Evolutionary conservation across 1,140 invertebrate genomes (phyloP).

Genomic region (Archivesica marissinica): DNA sequence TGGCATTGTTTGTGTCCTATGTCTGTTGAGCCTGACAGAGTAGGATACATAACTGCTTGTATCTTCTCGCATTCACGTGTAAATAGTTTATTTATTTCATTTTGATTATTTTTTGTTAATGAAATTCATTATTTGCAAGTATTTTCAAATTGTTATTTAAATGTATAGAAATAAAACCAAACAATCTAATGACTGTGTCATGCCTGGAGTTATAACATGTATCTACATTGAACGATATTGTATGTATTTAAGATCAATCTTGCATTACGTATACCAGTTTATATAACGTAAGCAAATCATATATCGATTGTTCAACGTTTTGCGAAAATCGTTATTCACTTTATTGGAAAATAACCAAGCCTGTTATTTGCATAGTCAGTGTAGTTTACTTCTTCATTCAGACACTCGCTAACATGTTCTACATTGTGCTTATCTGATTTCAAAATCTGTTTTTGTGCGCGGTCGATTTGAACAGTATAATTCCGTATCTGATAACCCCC

Average conservation of each 20-base stretch:
- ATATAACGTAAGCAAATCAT: neutral
- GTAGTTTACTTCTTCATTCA: conserved; percentile 21
- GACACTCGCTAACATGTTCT: conserved; percentile 4
- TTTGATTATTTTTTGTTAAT: conserved; percentile 10
- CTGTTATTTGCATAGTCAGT: conserved; percentile 19
- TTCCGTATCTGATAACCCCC: neutral
- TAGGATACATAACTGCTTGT: neutral
- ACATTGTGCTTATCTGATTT: neutral
- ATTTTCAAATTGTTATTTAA: conserved; percentile 1
- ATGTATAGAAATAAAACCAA: conserved; percentile 3
- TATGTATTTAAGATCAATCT: too few relatives aligned
- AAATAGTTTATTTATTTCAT: conserved; percentile 26
- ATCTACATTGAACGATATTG: too few relatives aligned
- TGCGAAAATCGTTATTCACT: neutral
- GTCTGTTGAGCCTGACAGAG: neutral
- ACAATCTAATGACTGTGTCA: too few relatives aligned
- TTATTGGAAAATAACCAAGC: conserved; percentile 33
- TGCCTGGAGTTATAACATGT: too few relatives aligned
- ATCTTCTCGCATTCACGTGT: neutral
- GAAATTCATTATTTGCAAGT: conserved; percentile 11
- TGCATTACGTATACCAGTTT: too few relatives aligned
- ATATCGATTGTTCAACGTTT: neutral
- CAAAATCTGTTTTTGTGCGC: conserved; percentile 2
- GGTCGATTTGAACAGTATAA: neutral
- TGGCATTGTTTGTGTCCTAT: neutral